Evolutionary conservation across 2,797 vertebrate species (phyloP), one percentile per base, ranked within the genome.

Genomic region (Parotocinclus haroldoi): DNA sequence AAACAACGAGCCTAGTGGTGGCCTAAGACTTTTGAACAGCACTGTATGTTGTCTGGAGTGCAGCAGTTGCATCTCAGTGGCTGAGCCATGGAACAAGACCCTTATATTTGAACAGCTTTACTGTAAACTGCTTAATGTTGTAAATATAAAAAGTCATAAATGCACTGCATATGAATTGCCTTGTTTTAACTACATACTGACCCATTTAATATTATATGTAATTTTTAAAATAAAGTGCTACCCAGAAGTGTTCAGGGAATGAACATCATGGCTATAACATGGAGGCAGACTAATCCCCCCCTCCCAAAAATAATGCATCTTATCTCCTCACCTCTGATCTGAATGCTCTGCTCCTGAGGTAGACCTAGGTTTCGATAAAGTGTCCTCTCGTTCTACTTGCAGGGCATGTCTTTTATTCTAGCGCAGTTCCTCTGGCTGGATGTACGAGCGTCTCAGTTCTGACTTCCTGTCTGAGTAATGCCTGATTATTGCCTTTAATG

Each of bases 341-440:
- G 63, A 64, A 52, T 12, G 1, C 46, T 14, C 10, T 13, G 64
- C 65, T 76, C 69, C 75, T 80, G 81, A 82, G 81, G 81, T 82
- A 81, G 81, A 81, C 75, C 73, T 69, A 76, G 66, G 74, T 74
- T 76, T 77, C 64, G 68, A 66, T 67, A 76, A 63, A 76, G 57
- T 68, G 64, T 75, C 65, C 37, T 51, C 59, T 56, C 10, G 45
- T 54, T 61, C 45, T 11, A 61, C 58, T 73, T 63, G 27, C 57
- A 36, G 45, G 19, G 57, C 46, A 57, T 12, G n/a, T 52, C 48
- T 5, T 60, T 58, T 27, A n/a, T 53, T 57, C 4, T 51, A 11
- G 68, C 42, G 66, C 37, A 48, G 49, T 53, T 45, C 37, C 27
- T 38, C 10, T 7, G 12, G 27, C 36, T 55, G 57, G 10, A 44